These are phyloP conservation scores for Eretmochelys imbricata DNA, from an alignment of 2,113 vertebrate species.

Conservation along the genomic window DNA sequence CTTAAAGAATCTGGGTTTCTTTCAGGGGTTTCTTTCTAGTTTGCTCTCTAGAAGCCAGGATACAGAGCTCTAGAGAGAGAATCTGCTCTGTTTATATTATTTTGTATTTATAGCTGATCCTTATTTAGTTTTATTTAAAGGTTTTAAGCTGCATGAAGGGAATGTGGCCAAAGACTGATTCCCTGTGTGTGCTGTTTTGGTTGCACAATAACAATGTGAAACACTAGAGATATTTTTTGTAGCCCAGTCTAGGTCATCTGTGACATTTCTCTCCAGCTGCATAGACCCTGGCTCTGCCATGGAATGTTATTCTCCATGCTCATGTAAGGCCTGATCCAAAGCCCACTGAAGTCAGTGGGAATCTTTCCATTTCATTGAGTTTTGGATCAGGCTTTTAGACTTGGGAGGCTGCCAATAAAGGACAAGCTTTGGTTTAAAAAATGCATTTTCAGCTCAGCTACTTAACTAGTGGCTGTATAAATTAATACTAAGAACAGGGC, in stretches of 20 bases:
- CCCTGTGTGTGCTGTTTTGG: background rate
- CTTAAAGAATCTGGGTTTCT: background rate
- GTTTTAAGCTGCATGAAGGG: background rate
- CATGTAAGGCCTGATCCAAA: background rate
- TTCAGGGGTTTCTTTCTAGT: background rate
- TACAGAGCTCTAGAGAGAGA: background rate
- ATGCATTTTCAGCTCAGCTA: background rate
- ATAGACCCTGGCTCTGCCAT: background rate
- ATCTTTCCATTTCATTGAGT: background rate
- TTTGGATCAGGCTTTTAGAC: background rate
- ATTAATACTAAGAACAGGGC: background rate
- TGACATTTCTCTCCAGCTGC: background rate
- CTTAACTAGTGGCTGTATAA: background rate
- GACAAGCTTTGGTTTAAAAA: background rate
- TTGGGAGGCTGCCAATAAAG: background rate
- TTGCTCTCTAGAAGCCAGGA: background rate
- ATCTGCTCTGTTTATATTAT: background rate
- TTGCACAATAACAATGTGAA: background rate
- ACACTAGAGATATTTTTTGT: background rate
- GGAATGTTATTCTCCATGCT: background rate
- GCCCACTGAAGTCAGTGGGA: background rate
- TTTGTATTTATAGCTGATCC: background rate
- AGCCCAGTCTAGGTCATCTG: background rate
- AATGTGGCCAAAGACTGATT: background rate
- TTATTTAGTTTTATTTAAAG: background rate